Evolutionary conservation across 2,797 vertebrate species (phyloP), one percentile per base, ranked within the genome.

Genomic region (Esox masquinongy): DNA sequence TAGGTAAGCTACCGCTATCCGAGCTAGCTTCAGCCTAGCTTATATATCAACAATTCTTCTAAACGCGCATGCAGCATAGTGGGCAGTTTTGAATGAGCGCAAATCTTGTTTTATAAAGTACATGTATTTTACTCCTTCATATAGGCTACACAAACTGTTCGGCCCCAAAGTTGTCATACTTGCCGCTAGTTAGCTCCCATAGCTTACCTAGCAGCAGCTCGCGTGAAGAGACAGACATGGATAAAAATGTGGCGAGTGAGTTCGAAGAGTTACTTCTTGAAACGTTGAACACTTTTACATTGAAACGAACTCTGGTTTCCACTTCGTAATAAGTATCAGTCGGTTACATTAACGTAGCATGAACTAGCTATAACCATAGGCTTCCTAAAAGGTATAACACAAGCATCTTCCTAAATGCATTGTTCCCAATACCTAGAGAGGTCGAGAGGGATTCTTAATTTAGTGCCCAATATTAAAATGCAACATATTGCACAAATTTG

Each of bases 101-200:
- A 59, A 59, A 24, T n/a, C n/a, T 59, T 4, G n/a, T 59, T 59
- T 24, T 24, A 59, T 3, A 59, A 12, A 59, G 19, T 24, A 59
- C 22, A 59, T 22, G 9, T 24, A 24, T 24, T 59, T 59, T 11
- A 24, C n/a, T 59, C 56, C 22, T 24, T 24, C 3, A 16, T 19
- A 19, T 16, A 12, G 5, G 24, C 29, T 7, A 29, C 22, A 49
- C 24, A 24, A 51, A 51, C 17, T 15, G 47, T 31, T 29, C 26
- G 15, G 49, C 17, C 47, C 51, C 81, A 89, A 90, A 91, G 89
- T 91, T 91, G 3, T 19, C 80, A 79, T 76, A 79, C 72, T 80
- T 71, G 16, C 50, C 24, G 69, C 69, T 26, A 50, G 69, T 26
- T 51, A 70, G 43, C 69, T 31, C 3, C 9, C 12, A 15, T 50